These are phyloP conservation scores for Notarius lentiginosus DNA, from an alignment of 2,113 vertebrate species.

Conservation along the genomic window DNA sequence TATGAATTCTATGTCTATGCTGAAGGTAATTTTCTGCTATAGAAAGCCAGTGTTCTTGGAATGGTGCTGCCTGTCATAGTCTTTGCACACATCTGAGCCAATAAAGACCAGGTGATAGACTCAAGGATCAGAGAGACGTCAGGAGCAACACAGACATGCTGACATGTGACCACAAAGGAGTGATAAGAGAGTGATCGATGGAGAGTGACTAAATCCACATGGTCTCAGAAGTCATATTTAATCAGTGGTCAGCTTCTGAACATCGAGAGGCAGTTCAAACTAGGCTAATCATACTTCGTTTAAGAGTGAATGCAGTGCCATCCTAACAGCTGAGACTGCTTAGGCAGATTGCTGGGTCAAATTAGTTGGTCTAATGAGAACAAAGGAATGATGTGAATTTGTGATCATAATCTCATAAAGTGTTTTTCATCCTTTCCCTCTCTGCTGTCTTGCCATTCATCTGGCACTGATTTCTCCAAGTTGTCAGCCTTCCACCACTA, in stretches of 20 bases:
- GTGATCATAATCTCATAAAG: constrained; percentile 15
- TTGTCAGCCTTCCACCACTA: constrained; percentile 73
- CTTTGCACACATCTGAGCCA: constrained; percentile 27
- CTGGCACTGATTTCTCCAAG: constrained; percentile 79
- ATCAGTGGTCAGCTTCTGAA: constrained; percentile 24
- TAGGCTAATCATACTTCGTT: constrained; percentile 1
- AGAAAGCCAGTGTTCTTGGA: not conserved
- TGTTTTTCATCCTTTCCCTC: constrained; percentile 20
- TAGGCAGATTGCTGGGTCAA: constrained; percentile 28
- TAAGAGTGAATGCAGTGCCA: not conserved
- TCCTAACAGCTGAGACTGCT: constrained; percentile 36
- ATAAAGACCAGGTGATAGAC: constrained; percentile 46
- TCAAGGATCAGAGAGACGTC: constrained; percentile 27
- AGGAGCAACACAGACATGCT: constrained; percentile 33
- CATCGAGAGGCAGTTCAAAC: constrained; percentile 5
- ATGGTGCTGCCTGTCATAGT: not conserved
- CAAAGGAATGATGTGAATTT: constrained; percentile 35
- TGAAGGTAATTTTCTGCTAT: constrained; percentile 9
- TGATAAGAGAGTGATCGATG: constrained; percentile 52
- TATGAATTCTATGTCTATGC: not conserved
- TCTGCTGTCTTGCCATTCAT: constrained; percentile 64
- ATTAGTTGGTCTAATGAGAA: constrained; percentile 18
- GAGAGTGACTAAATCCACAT: constrained; percentile 38
- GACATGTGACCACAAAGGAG: constrained; percentile 32
- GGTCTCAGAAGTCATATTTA: constrained; percentile 28